Conservation (phyloP, 2,888 invertebrate genomes). For the Lepetodrilus schrolli region DNA sequence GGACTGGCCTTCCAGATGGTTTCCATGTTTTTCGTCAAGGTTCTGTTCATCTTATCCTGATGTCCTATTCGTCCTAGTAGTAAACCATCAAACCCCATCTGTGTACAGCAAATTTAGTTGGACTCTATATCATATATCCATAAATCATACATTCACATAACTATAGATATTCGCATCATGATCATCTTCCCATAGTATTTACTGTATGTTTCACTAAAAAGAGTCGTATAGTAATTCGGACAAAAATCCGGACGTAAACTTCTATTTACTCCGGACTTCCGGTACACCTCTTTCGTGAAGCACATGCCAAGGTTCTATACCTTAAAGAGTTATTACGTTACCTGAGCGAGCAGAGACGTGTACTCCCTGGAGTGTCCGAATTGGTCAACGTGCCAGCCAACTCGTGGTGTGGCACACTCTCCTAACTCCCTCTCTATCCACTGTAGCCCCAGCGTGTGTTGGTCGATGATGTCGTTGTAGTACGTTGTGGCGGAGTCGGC, state of each 20-base stretch:
- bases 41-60: constrained; percentile 83
- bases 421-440: constrained; percentile 68
- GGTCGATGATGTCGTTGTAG: constrained; percentile 78
- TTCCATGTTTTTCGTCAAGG: constrained; percentile 82
- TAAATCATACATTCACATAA: no score
- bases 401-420: constrained; percentile 83
- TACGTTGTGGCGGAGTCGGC: constrained; percentile 79
- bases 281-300: no score
- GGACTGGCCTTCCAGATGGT: constrained; percentile 86
- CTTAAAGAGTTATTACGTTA: no score
- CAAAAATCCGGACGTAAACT: no score
- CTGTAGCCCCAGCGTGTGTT: constrained; percentile 78
- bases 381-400: constrained; percentile 91
- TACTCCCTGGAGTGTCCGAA: constrained; percentile 91
- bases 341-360: constrained; percentile 80
- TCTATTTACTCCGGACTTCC: no score
- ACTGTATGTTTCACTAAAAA: no score
- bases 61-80: constrained; percentile 92
- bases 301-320: no score
- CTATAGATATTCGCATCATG: no score
- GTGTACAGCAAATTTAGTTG: constrained; percentile 79
- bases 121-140: no score
- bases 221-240: no score
- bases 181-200: no score
- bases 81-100: constrained; percentile 91